phyloP scores from a whole-genome alignment of 2,113 vertebrate species.

The Eclectus roratus region DNA sequence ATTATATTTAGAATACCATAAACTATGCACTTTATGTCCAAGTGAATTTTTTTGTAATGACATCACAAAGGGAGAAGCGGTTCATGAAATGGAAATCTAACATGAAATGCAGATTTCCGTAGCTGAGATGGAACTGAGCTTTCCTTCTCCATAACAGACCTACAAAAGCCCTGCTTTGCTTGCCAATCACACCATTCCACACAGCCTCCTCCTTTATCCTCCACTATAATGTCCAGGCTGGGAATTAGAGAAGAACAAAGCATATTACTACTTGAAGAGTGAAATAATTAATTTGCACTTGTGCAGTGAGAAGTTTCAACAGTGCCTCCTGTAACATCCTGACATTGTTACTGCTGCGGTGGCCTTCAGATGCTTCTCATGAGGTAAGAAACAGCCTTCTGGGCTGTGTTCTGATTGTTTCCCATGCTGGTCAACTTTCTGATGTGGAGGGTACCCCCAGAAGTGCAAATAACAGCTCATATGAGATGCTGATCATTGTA shows the following conservation, averaged over 20 bases:
- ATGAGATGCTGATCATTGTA: background rate
- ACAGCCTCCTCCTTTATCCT: background rate
- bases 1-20: background rate
- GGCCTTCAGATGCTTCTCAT: background rate
- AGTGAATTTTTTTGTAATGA: background rate
- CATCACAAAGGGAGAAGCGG: background rate
- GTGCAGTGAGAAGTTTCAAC: background rate
- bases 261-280: background rate
- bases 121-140: background rate
- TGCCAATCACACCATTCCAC: background rate
- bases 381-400: background rate
- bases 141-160: background rate
- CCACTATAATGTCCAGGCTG: background rate
- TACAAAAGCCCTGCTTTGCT: background rate
- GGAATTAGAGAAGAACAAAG: background rate
- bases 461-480: background rate
- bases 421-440: background rate
- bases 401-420: background rate
- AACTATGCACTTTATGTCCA: background rate
- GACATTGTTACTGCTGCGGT: background rate
- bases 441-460: background rate
- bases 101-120: background rate
- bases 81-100: background rate
- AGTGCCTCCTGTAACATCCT: background rate
- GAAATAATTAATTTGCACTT: background rate